Conservation (phyloP, 2,888 invertebrate genomes). For the Drosophila parthenogenetica region DNA sequence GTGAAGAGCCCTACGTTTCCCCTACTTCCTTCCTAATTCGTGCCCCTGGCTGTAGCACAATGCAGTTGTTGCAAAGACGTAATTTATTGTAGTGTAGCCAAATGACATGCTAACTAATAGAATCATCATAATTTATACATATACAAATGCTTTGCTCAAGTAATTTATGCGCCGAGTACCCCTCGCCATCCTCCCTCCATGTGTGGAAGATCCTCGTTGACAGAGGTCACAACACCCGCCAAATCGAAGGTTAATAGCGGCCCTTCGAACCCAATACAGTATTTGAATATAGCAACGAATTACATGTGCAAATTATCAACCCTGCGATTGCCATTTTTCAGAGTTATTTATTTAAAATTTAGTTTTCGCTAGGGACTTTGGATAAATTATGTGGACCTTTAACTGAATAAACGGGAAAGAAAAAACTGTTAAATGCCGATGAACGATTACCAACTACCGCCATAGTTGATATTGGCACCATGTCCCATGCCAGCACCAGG, state of each 20-base stretch:
- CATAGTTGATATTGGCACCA: slow-evolving; percentile 31
- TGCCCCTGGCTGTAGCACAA: neutral
- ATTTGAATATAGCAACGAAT: slow-evolving; percentile 60
- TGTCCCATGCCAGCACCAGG: slow-evolving; percentile 40
- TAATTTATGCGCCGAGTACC: slow-evolving; percentile 66
- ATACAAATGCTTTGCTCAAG: slow-evolving; percentile 60
- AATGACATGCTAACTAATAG: slow-evolving; percentile 82
- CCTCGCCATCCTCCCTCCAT: slow-evolving; percentile 1
- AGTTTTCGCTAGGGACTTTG: slow-evolving; percentile 1
- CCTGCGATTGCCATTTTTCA: neutral
- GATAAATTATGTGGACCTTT: neutral
- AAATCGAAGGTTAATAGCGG: slow-evolving; percentile 64
- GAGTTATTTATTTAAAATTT: slow-evolving; percentile 6
- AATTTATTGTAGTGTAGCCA: slow-evolving; percentile 81
- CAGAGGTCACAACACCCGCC: slow-evolving; percentile 76
- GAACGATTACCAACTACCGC: slow-evolving; percentile 44
- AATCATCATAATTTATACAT: slow-evolving; percentile 81
- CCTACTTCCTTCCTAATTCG: slow-evolving; percentile 5
- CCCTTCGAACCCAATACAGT: slow-evolving; percentile 48
- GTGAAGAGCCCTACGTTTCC: neutral
- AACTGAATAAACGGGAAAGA: neutral
- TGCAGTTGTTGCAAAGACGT: slow-evolving; percentile 70
- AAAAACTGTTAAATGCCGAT: neutral
- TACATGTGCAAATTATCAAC: slow-evolving; percentile 7
- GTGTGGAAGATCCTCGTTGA: slow-evolving; percentile 52